Evolutionary conservation across 2,113 vertebrate species (phyloP).

Genomic region (Neodon shergylaensis): DNA sequence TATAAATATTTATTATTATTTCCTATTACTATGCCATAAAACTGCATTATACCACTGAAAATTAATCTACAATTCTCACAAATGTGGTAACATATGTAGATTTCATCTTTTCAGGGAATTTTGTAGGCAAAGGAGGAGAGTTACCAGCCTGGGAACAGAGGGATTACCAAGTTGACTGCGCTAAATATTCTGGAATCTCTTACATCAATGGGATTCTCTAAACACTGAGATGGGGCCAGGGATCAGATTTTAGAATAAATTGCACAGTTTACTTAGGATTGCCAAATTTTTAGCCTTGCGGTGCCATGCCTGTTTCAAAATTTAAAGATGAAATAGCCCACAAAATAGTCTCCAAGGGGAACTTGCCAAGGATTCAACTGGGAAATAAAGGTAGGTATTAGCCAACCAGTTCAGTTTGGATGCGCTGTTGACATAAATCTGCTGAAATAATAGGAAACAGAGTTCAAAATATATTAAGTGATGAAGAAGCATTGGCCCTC

Average conservation of each 20-base stretch:
- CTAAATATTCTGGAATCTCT: not conserved
- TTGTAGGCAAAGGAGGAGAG: not conserved
- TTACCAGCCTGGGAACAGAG: not conserved
- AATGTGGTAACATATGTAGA: not conserved
- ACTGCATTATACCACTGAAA: not conserved
- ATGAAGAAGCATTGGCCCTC: not conserved
- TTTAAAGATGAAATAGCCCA: not conserved
- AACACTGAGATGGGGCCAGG: not conserved
- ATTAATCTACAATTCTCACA: not conserved
- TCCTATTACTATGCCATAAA: not conserved
- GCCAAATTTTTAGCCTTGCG: not conserved
- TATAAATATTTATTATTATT: conserved; percentile 35
- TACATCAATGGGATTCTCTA: not conserved
- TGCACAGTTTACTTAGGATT: not conserved
- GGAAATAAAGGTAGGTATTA: not conserved
- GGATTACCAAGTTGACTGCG: not conserved
- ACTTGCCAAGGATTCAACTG: not conserved
- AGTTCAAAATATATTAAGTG: not conserved
- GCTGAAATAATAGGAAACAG: not conserved
- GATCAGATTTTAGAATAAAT: not conserved
- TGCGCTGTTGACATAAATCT: not conserved
- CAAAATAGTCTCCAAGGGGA: not conserved
- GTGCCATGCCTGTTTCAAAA: not conserved
- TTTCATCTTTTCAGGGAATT: not conserved
- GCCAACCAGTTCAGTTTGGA: not conserved